Base-by-base conservation (phyloP, 2,113 vertebrate genomes). In the Columbina picui region DNA sequence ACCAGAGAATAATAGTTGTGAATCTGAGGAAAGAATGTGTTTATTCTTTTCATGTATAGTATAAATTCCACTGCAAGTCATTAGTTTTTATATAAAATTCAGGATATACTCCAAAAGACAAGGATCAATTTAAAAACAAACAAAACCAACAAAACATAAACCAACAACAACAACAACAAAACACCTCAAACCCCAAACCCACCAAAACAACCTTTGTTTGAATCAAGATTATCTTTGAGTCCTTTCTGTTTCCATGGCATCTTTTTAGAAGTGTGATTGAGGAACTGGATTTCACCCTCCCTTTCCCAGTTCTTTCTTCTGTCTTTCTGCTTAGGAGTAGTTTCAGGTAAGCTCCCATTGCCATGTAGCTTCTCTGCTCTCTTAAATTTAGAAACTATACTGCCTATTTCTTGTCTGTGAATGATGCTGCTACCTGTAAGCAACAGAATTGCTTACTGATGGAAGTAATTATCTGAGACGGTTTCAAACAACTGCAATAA, bases 401-500 rank as follows among this genome's bases (percentile, higher is more conserved):
- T 84, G 32, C 26, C 38, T 55, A 0, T 75, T 84, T 75, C 53
- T 90, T 84, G 27, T 70, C 29, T 77, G 23, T 69, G 36, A 86
- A 47, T 59, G 26, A 5, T 89, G 47, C 26, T 81, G 83, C 43
- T 93, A 86, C 64, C 47, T 82, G 7, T 94, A 87, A 87, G 55
- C 73, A 63, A 43, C 4, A 52, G 38, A 86, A 73, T 7, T 88
- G 30, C 34, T 57, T 87, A 27, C 19, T 89, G 38, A 61, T 86
- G 25, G 47, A 84, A 71, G 14, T 61, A 90, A 73, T 93, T 91
- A 50, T 61, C 59, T 83, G 59, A 90, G 50, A 55, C 21, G 65
- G 26, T 78, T 92, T 90, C 64, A 90, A 90, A 92, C 25, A 77
- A 60, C 30, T 64, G 52, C 84, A 83, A 88, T 77, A 77, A 90